These are phyloP conservation scores for Protobothrops flavoviridis DNA, from an alignment of 2,113 vertebrate genomes.

Conservation along the genomic window DNA sequence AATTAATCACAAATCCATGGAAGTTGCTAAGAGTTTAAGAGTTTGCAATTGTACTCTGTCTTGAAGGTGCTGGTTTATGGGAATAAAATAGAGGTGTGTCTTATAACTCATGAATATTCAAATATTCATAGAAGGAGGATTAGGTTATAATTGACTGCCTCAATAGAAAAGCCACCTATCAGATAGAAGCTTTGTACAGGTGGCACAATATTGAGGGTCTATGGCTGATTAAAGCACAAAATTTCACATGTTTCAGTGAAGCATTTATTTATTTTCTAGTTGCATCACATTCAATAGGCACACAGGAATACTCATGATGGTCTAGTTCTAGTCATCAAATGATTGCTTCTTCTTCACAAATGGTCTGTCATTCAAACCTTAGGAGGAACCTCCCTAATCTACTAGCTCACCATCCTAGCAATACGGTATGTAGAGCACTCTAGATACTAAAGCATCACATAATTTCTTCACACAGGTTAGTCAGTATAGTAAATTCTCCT, in stretches of 20 bases:
- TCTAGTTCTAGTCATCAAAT: not conserved
- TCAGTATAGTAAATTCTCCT: not conserved
- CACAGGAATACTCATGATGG: not conserved
- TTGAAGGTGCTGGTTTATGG: slow-evolving; percentile 21
- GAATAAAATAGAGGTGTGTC: not conserved
- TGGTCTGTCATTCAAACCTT: not conserved
- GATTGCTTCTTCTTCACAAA: not conserved
- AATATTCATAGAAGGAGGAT: not conserved
- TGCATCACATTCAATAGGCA: not conserved
- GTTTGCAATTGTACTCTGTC: slow-evolving; percentile 34
- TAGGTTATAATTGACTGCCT: not conserved
- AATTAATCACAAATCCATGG: slow-evolving; percentile 42
- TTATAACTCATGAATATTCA: rapidly evolving
- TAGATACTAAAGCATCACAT: not conserved
- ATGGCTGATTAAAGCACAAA: not conserved
- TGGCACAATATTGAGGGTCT: not conserved
- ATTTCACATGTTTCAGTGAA: not conserved
- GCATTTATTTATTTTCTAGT: not conserved
- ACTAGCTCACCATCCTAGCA: not conserved
- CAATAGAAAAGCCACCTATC: not conserved
- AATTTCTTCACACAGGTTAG: not conserved
- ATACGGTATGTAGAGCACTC: not conserved
- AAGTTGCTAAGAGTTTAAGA: slow-evolving; percentile 47
- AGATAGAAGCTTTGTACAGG: not conserved
- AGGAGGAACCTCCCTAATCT: not conserved